Base-by-base conservation (phyloP, 2,888 invertebrate genomes). In the Sinhomidia bicolor region DNA sequence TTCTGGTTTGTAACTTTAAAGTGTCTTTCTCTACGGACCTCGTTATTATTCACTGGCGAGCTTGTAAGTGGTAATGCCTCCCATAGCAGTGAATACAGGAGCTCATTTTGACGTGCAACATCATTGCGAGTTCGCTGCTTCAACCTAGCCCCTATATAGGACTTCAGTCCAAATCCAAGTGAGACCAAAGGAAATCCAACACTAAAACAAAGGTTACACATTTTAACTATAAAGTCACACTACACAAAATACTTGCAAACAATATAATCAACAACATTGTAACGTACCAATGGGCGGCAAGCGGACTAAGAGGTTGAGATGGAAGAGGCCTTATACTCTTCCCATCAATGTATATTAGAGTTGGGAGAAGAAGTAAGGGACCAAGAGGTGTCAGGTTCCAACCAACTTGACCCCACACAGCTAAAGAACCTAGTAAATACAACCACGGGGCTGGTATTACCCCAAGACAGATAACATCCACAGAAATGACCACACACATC, bases 171-270 rank as follows among this genome's bases (percentile, higher is more conserved):
- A 90, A 92, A 92, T 87, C 91, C 91, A 91, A 92, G 90, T 92
- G 92, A 92, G 92, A 92, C 92, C 92, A 92, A 90, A 65, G 92
- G 92, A 84, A 92, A 91, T 71, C 92, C 92, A 89, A 92, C 91
- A 89, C 92, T 92, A 62, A 4, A 78, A 88, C n/a, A n/a, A n/a
- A n/a, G n/a, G n/a, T n/a, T n/a, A n/a, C n/a, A n/a, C n/a, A n/a
- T n/a, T n/a, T n/a, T n/a, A n/a, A n/a, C n/a, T n/a, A n/a, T n/a
- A n/a, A n/a, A n/a, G n/a, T n/a, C n/a, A n/a, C n/a, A n/a, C n/a
- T n/a, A n/a, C n/a, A n/a, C n/a, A n/a, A n/a, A n/a, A n/a, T n/a
- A n/a, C n/a, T 68, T 36, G 1, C 9, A 54, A 5, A 51, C 23
- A 54, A 78, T 6, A 23, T 14, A 14, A n/a, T n/a, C 20, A 12